phyloP scores from a whole-genome alignment of 2,888 invertebrate species.

The Aspidiotus rigidus region DNA sequence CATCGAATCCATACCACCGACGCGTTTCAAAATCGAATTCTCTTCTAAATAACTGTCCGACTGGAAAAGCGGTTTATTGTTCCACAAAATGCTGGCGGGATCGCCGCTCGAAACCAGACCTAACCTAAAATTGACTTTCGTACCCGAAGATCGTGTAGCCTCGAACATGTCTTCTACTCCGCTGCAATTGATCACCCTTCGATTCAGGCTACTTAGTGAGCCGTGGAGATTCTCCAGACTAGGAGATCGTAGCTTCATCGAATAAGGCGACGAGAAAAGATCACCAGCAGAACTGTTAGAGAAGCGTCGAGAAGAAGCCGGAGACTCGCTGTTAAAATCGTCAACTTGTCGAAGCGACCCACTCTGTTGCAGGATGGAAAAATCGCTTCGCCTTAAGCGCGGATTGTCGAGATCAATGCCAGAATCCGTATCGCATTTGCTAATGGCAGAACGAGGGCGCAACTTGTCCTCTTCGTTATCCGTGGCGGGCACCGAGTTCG shows the following conservation, averaged over 20 bases:
- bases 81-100: constrained; percentile 15
- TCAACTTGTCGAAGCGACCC: constrained; percentile 13
- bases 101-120: constrained; percentile 20
- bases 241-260: constrained; percentile 40
- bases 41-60: constrained; percentile 38
- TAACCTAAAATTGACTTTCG: constrained; percentile 22
- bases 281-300: constrained; percentile 39
- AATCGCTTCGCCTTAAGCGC: constrained; percentile 19
- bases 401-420: constrained; percentile 39
- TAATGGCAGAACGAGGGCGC: constrained; percentile 34
- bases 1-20: constrained; percentile 41
- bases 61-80: constrained; percentile 27
- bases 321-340: constrained; percentile 26
- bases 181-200: not conserved
- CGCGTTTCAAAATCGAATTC: constrained; percentile 37
- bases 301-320: constrained; percentile 26
- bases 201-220: constrained; percentile 42
- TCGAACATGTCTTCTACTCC: constrained; percentile 10
- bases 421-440: constrained; percentile 39
- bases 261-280: constrained; percentile 37
- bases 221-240: constrained; percentile 57
- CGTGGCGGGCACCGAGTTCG: constrained; percentile 51
- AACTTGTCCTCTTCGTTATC: constrained; percentile 44
- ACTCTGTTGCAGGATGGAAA: constrained; percentile 34
- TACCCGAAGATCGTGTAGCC: not conserved